Evolutionary conservation across 2,797 vertebrate species (phyloP), one percentile per base, ranked within the genome.

Genomic region (Eulemur albifrons): DNA sequence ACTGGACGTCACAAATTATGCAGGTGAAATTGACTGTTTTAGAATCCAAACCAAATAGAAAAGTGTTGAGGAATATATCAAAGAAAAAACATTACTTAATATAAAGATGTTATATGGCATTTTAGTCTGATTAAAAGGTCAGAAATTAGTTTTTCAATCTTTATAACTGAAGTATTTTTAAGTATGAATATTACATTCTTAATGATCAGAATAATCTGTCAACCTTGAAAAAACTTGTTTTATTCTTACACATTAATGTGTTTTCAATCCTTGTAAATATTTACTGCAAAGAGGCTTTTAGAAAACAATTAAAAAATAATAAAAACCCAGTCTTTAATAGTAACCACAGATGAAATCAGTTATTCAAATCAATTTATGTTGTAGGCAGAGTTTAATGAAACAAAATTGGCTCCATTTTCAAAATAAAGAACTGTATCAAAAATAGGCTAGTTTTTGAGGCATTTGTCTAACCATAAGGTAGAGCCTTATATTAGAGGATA

Each of bases 391-490:
- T 50, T 97, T 38, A 92, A 84, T 61, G 18, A 52, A 97, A 82
- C 93, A 94, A 97, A 96, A 96, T 10, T 23, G 21, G 35, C 5
- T 96, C 93, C 5, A 69, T 91, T 97, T 97, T 95, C 54, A 54
- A 96, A 95, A 63, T 30, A 81, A 97, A 97, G 15, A 75, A 79
- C 20, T 75, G 27, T 43, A 97, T 4, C 90, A 65, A 91, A 97
- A 96, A 95, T 30, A 14, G 45, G n/a, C 40, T 97, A 61, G 88
- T 87, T 88, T 96, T 12, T 57, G 54, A 96, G 43, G 13, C 79
- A 88, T 75, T 92, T 92, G 23, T 0, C 10, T 40, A 83, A 95
- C 75, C 20, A 63, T 79, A 69, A 43, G 94, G 80, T 81, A 96
- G 40, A 85, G 79, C 12, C 80, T 95, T 95, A 69, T 4, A 92